phyloP scores from a whole-genome alignment of 1,140 invertebrate species.

The Holotrichia oblita region DNA sequence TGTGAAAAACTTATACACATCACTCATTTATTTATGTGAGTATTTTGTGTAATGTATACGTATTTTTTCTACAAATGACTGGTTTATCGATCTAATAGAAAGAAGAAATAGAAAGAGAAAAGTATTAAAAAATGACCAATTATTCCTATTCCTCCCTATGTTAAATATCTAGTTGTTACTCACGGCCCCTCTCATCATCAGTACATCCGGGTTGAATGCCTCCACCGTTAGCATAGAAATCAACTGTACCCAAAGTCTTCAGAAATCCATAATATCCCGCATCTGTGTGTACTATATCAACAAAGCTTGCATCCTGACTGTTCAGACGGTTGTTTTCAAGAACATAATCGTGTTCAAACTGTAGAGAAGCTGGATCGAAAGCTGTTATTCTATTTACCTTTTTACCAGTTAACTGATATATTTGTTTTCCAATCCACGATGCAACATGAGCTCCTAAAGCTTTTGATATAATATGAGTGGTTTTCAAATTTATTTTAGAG shows the following conservation, averaged over 20 bases:
- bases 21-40: too few relatives aligned
- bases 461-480: constrained; percentile 67
- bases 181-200: background rate
- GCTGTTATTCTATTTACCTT: constrained; percentile 70
- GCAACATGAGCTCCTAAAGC: constrained; percentile 69
- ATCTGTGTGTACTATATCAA: constrained; percentile 92
- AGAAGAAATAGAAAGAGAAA: too few relatives aligned
- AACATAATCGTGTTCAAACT: constrained; percentile 44
- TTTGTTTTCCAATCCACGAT: constrained; percentile 63
- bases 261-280: constrained; percentile 79
- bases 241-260: constrained; percentile 78
- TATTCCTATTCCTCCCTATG: too few relatives aligned
- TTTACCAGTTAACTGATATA: constrained; percentile 58
- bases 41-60: too few relatives aligned
- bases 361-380: constrained; percentile 72
- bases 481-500: constrained; percentile 45
- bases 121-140: too few relatives aligned
- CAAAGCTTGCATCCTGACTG: constrained; percentile 80
- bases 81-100: too few relatives aligned
- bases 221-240: constrained; percentile 88
- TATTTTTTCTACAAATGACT: too few relatives aligned
- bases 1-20: too few relatives aligned
- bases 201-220: constrained; percentile 82
- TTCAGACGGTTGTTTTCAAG: constrained; percentile 50
- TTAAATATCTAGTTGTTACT: background rate